Evolutionary conservation across 1,140 invertebrate genomes (phyloP), one percentile per base, ranked within the genome.

Genomic region (Lucilia sericata): DNA sequence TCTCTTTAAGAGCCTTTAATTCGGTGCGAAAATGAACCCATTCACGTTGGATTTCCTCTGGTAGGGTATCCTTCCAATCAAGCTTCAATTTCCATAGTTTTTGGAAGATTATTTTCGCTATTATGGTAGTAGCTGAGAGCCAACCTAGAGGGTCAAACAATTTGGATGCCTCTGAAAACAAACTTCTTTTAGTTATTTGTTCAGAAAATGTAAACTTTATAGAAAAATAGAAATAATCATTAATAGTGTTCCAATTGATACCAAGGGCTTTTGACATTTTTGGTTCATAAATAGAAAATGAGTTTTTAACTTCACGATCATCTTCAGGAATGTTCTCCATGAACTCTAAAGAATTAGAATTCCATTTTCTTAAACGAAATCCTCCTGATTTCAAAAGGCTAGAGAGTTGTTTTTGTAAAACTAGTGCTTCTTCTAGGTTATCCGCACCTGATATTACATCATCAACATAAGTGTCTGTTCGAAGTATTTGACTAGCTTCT

Each of bases 61-160:
- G 65, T 5, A 74, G 55, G 12, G 13, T 13, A n/a, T 7, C 21
- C 17, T 83, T 13, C 82, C 65, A 83, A 49, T 83, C 82, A 42
- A 47, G 12, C 34, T 83, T 74, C 13, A 74, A n/a, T 21, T 47
- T 70, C 65, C 82, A 83, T 2, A 83, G 65, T 19, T 83, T 30
- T 74, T 74, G 82, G 30, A 83, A 47, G 3, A 83, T 60, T 12
- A 83, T 83, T 21, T 74, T 83, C 12, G 55, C 82, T 12, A 83
- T 7, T 34, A 25, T 74, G 5, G 55, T n/a, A 65, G 55, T n/a
- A n/a, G 12, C 55, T 65, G 55, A n/a, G 25, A 30, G 25, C 25
- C 25, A 30, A 30, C 25, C 25, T 30, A 30, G 25, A 30, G 25
- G 25, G 25, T 30, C 25, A 30, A 30, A 30, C 25, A 30, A 30